phyloP scores from a whole-genome alignment of 2,113 vertebrate species.

The Lophius piscatorius region DNA sequence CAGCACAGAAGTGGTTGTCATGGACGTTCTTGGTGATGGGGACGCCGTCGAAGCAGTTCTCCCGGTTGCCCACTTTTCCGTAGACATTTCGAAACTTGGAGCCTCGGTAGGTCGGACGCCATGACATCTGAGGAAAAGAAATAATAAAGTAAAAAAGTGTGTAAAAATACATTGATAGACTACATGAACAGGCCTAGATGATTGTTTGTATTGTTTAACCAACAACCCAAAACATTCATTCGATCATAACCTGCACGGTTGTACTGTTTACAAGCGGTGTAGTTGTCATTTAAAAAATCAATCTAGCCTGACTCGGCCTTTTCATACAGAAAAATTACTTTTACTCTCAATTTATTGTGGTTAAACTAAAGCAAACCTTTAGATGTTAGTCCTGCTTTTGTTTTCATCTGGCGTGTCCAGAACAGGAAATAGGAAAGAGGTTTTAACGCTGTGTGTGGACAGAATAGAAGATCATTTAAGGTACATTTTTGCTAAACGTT shows the following conservation, averaged over 20 bases:
- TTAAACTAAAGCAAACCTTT: neutral
- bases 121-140: constrained; percentile 90
- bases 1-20: constrained; percentile 97
- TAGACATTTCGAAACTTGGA: constrained; percentile 99
- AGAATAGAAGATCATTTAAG: too few species aligned
- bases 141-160: neutral
- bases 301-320: neutral
- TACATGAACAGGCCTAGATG: neutral
- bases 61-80: constrained; percentile 93
- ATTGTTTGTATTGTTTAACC: neutral
- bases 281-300: neutral
- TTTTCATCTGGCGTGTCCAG: too few species aligned
- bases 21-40: constrained; percentile 99
- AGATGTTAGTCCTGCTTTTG: neutral
- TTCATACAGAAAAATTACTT: neutral
- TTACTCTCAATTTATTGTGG: neutral
- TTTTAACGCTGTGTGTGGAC: too few species aligned
- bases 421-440: too few species aligned
- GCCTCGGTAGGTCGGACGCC: constrained; percentile 98
- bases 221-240: neutral
- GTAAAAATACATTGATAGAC: neutral
- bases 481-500: too few species aligned
- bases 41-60: constrained; percentile 95
- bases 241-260: neutral
- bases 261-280: neutral